phyloP scores from a whole-genome alignment of 2,797 vertebrate species.

The Esox masquinongy region DNA sequence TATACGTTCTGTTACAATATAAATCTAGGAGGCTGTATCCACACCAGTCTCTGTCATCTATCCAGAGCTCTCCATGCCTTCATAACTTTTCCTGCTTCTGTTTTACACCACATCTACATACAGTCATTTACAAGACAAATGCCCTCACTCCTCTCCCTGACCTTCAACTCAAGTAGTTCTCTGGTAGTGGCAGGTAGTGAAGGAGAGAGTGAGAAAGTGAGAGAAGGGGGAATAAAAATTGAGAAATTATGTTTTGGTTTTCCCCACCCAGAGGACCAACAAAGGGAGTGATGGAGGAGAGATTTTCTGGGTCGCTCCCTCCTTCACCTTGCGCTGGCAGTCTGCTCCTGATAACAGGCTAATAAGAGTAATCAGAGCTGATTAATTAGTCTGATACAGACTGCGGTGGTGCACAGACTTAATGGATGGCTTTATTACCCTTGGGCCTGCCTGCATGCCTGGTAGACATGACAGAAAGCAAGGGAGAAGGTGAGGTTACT shows the following conservation, averaged over 20 bases:
- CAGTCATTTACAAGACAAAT: constrained; percentile 1
- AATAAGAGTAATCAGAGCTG: constrained; percentile 72
- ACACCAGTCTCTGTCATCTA: not conserved
- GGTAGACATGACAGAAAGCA: too few species aligned
- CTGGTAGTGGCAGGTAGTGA: not conserved
- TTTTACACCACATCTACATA: constrained; percentile 2
- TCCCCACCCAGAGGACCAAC: not conserved
- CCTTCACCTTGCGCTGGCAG: constrained; percentile 68
- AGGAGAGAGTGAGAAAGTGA: not conserved
- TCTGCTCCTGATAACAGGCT: constrained; percentile 60
- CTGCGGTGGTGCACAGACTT: constrained; percentile 43
- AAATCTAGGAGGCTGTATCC: not conserved
- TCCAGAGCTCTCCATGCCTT: not conserved
- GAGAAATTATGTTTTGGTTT: not conserved
- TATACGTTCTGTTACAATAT: not conserved
- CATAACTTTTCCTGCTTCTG: not conserved
- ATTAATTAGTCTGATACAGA: constrained; percentile 75
- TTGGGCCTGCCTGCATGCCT: constrained; percentile 35
- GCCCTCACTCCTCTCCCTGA: not conserved
- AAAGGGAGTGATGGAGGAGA: not conserved
- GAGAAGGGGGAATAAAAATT: not conserved
- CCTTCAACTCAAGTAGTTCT: constrained; percentile 8
- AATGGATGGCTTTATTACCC: constrained; percentile 73
- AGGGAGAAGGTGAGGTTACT: too few species aligned
- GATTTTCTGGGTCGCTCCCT: constrained; percentile 19